Evolutionary conservation across 2,888 invertebrate genomes (phyloP).

Genomic region (Ochropacha duplaris): DNA sequence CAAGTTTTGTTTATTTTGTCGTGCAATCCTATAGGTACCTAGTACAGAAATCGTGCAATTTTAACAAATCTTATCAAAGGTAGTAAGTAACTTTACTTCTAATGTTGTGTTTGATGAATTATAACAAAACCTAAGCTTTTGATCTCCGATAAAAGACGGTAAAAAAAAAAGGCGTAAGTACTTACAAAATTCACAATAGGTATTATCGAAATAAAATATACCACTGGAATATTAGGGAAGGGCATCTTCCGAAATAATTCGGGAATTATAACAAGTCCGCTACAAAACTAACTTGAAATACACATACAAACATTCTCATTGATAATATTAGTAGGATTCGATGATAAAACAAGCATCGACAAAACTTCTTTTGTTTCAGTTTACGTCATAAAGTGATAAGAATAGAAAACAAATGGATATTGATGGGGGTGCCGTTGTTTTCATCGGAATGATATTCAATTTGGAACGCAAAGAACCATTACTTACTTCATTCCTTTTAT

Average conservation of each 20-base stretch:
- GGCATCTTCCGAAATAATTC: no score
- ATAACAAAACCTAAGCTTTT: no score
- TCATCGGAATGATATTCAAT: background rate
- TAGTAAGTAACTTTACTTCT: background rate
- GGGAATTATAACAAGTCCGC: background rate
- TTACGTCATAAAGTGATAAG: conserved; percentile 28
- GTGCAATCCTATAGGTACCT: background rate
- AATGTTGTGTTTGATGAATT: background rate
- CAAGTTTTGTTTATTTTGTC: background rate
- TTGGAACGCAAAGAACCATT: background rate
- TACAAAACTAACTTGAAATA: background rate
- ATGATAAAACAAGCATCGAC: conserved; percentile 11
- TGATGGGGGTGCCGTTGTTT: conserved; percentile 15
- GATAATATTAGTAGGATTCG: no score
- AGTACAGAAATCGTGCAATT: no score
- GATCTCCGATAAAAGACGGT: no score
- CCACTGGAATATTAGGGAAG: background rate
- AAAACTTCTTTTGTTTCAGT: conserved; percentile 25
- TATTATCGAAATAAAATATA: background rate
- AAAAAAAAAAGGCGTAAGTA: no score
- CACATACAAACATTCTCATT: no score
- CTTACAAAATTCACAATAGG: background rate
- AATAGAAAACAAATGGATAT: conserved; percentile 32
- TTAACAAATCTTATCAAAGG: background rate
- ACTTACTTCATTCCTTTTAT: background rate